Evolutionary conservation across 2,797 vertebrate species (phyloP).

Genomic region (Anableps anableps): DNA sequence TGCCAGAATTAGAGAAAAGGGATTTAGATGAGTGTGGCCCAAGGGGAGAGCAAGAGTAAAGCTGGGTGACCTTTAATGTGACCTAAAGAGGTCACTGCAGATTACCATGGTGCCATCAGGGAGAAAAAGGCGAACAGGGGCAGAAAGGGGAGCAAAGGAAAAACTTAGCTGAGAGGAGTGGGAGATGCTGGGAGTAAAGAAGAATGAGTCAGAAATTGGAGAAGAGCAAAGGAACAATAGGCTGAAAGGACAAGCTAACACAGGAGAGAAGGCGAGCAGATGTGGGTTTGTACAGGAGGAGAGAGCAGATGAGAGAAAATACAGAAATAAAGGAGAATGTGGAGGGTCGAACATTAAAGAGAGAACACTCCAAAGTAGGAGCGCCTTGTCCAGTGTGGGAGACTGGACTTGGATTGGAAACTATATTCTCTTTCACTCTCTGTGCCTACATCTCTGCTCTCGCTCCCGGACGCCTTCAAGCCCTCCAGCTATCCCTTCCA

Average conservation of each 20-base stretch:
- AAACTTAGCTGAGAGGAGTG: constrained; percentile 29
- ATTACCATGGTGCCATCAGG: constrained; percentile 72
- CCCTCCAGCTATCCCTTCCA: constrained; percentile 83
- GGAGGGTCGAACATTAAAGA: constrained; percentile 68
- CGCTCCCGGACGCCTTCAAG: constrained; percentile 76
- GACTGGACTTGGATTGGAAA: constrained; percentile 75
- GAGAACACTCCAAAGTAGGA: constrained; percentile 50
- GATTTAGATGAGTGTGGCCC: constrained; percentile 47
- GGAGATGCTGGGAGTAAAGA: constrained; percentile 34
- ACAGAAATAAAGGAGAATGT: constrained; percentile 66
- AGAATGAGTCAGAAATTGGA: constrained; percentile 46
- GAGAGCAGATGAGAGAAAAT: constrained; percentile 52
- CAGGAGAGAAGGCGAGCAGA: constrained; percentile 40
- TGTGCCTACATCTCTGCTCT: constrained; percentile 68
- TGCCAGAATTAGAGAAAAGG: constrained; percentile 44
- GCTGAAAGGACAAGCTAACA: constrained; percentile 52
- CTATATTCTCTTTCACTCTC: constrained; percentile 42
- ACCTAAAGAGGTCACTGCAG: constrained; percentile 83
- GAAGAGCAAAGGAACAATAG: constrained; percentile 37
- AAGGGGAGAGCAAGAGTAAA: constrained; percentile 68
- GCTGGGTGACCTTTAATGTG: constrained; percentile 82
- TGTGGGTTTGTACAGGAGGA: constrained; percentile 45
- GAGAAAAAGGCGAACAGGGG: constrained; percentile 37
- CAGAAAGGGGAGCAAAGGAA: constrained; percentile 25
- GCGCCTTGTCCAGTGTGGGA: constrained; percentile 66